These are phyloP conservation scores for Babylonia areolata DNA, from an alignment of 1,140 invertebrate genomes.

Conservation along the genomic window DNA sequence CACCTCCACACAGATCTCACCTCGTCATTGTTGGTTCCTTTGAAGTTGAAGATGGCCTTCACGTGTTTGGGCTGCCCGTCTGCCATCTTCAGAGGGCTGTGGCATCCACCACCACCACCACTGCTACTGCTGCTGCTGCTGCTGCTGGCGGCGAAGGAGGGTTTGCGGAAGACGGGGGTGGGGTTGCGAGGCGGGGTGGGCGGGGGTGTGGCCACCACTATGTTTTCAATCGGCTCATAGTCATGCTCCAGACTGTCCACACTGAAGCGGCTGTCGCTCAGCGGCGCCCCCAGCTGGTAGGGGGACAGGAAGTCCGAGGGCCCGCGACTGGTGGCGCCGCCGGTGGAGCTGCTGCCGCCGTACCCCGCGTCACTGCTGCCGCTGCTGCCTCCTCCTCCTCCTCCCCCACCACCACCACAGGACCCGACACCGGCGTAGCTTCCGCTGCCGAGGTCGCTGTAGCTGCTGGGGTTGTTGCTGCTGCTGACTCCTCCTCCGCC, in stretches of 20 bases:
- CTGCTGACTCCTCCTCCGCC: conserved; percentile 22
- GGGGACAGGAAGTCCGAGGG: conserved; percentile 9
- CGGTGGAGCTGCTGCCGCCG: conserved; percentile 46
- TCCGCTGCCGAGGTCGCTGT: background rate
- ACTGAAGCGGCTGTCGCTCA: conserved; percentile 28
- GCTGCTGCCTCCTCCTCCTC: conserved; percentile 41
- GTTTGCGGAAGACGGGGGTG: conserved; percentile 37
- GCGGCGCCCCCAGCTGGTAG: background rate
- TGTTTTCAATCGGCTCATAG: conserved; percentile 56
- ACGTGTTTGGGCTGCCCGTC: conserved; percentile 78
- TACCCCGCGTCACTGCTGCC: conserved; percentile 35
- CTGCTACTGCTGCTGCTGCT: conserved; percentile 31
- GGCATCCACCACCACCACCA: conserved; percentile 50
- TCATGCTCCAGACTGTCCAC: conserved; percentile 50
- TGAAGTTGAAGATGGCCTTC: conserved; percentile 93
- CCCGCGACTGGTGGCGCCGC: conserved; percentile 4
- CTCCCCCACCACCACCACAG: background rate
- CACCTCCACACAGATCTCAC: conserved; percentile 77
- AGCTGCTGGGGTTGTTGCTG: conserved; percentile 24
- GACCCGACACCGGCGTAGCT: conserved; percentile 3
- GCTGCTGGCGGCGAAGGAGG: background rate
- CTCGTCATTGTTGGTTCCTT: conserved; percentile 98
- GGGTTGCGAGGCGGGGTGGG: conserved; percentile 30
- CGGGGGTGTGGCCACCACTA: conserved; percentile 40
- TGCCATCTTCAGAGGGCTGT: conserved; percentile 56